phyloP scores from a whole-genome alignment of 1,140 invertebrate genomes.

The Drosophila rhopaloa region DNA sequence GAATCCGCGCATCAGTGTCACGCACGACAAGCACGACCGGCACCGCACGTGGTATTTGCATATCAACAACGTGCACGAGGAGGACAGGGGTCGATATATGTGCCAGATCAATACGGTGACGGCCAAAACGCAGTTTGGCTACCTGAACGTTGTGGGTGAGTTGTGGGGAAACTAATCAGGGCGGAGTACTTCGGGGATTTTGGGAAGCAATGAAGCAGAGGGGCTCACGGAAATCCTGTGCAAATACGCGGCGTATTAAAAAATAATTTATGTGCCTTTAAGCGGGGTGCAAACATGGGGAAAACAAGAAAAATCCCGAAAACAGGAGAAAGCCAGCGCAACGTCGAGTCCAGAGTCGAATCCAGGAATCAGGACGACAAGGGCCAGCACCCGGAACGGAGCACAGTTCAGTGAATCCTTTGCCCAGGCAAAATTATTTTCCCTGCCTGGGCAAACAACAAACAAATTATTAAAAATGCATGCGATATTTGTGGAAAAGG shows the following conservation, averaged over 20 bases:
- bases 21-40: constrained; percentile 90
- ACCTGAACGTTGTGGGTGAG: constrained; percentile 97
- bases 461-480: constrained; percentile 81
- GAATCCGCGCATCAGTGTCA: constrained; percentile 95
- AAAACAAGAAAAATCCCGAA: constrained; percentile 13
- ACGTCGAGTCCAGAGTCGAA: constrained; percentile 26
- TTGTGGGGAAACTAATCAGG: constrained; percentile 52
- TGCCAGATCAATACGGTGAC: constrained; percentile 98
- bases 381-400: constrained; percentile 25
- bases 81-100: constrained; percentile 96
- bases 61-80: constrained; percentile 95
- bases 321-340: constrained; percentile 13
- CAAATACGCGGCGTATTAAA: constrained; percentile 74
- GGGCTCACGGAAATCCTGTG: constrained; percentile 49
- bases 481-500: constrained; percentile 55
- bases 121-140: constrained; percentile 96
- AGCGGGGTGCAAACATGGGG: constrained; percentile 42
- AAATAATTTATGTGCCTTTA: constrained; percentile 77
- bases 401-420: constrained; percentile 77
- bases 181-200: constrained; percentile 6
- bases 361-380: constrained; percentile 24
- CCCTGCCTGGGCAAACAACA: constrained; percentile 66
- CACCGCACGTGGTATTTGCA: constrained; percentile 96
- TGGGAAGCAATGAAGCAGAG: too few species aligned
- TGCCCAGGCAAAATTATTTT: constrained; percentile 68